Conservation (phyloP, 1,140 invertebrate genomes). For the Drosophila mojavensis region DNA sequence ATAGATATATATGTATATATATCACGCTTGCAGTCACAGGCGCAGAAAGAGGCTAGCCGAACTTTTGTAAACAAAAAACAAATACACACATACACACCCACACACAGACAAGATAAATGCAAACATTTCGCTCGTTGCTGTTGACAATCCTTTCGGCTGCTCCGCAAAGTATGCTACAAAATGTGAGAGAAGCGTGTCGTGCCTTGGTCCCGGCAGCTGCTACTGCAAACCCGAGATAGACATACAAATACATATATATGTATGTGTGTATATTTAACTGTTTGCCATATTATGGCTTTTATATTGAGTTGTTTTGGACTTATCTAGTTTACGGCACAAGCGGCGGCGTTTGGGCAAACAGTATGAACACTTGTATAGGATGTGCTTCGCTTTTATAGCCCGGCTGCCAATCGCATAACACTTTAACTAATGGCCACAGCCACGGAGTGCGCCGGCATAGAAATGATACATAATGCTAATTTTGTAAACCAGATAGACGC, state of each 20-base stretch:
- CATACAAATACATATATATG: conserved; percentile 14
- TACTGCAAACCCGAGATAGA: conserved; percentile 7
- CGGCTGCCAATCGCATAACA: conserved; percentile 53
- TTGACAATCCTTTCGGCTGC: conserved; percentile 34
- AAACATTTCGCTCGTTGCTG: conserved; percentile 44
- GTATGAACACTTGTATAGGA: conserved; percentile 44
- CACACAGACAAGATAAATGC: conserved; percentile 51
- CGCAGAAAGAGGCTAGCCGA: conserved; percentile 42
- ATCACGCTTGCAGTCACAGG: conserved; percentile 36
- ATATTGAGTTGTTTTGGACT: conserved; percentile 83
- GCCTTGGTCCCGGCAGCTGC: neutral
- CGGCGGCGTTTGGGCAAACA: conserved; percentile 57
- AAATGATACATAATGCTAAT: conserved; percentile 50
- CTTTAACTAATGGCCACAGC: conserved; percentile 31
- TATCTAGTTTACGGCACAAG: conserved; percentile 74
- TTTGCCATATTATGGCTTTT: conserved; percentile 81
- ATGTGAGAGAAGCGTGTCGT: conserved; percentile 13
- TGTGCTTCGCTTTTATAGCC: conserved; percentile 54
- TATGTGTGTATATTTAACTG: conserved; percentile 60
- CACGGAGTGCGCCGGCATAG: conserved; percentile 12
- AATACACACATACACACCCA: conserved; percentile 27
- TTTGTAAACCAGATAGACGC: conserved; percentile 15
- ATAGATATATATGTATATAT: conserved; percentile 9
- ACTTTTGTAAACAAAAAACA: conserved; percentile 64
- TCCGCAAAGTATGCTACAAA: conserved; percentile 46